Conservation (phyloP, 1,140 invertebrate species). For the Eriocheir sinensis region DNA sequence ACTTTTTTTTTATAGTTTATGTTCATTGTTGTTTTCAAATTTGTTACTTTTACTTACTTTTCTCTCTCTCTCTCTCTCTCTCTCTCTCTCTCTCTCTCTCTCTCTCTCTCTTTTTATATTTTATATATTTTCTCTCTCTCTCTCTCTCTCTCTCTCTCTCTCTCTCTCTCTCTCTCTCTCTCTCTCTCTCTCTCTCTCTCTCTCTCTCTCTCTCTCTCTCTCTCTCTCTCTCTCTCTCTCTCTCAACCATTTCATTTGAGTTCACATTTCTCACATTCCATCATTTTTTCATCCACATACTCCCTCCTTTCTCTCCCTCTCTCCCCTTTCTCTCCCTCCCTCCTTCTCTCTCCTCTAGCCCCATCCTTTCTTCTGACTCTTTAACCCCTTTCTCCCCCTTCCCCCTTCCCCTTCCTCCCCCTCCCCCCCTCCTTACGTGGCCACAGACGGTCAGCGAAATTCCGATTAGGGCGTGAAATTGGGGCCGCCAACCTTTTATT, state of each 20-base stretch:
- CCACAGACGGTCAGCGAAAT: slow-evolving; percentile 9
- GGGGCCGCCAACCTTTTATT: slow-evolving; percentile 14
- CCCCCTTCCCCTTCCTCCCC: background rate
- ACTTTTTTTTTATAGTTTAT: too few relatives aligned
- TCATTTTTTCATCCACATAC: background rate
- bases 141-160: slow-evolving; percentile 41
- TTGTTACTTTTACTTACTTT: background rate
- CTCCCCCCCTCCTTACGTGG: background rate
- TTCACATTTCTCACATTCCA: background rate
- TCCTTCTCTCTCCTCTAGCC: too few relatives aligned
- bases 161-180: background rate
- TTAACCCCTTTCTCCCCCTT: background rate
- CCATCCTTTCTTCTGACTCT: background rate
- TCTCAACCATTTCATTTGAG: too few relatives aligned
- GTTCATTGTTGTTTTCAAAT: too few relatives aligned
- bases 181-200: background rate
- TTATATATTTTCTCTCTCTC: background rate
- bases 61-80: slow-evolving; percentile 46
- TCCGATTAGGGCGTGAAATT: slow-evolving; percentile 53
- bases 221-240: background rate
- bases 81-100: background rate
- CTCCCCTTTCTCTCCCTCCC: background rate
- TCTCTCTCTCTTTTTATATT: background rate
- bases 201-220: background rate
- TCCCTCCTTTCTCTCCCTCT: background rate